These are phyloP conservation scores for Pygoscelis adeliae DNA, from an alignment of 2,113 vertebrate species.

Conservation along the genomic window DNA sequence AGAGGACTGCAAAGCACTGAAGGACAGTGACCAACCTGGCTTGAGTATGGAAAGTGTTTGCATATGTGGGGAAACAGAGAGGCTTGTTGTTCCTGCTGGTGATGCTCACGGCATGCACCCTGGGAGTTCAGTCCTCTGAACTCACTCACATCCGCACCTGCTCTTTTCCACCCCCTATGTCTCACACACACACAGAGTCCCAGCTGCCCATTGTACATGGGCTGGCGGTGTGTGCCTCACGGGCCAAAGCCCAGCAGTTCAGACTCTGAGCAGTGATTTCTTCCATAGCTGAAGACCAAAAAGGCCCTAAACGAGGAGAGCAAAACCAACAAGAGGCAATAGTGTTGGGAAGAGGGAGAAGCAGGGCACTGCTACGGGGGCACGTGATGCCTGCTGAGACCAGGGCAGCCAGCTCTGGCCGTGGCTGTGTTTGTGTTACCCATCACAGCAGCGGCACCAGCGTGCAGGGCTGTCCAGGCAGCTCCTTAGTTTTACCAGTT, in stretches of 20 bases:
- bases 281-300: neutral
- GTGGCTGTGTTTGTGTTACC: neutral
- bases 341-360: neutral
- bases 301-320: neutral
- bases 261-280: neutral
- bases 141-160: neutral
- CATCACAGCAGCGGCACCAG: neutral
- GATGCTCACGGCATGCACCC: rapidly evolving
- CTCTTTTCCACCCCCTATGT: rapidly evolving
- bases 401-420: neutral
- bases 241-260: neutral
- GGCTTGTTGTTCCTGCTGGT: neutral
- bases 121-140: neutral
- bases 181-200: neutral
- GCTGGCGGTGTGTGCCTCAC: rapidly evolving
- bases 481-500: neutral
- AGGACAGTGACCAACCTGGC: neutral
- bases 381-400: neutral
- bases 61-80: neutral
- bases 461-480: rapidly evolving
- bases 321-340: neutral
- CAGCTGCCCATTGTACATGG: neutral
- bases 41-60: neutral
- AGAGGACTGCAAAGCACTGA: neutral
- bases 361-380: rapidly evolving